Evolutionary conservation across 2,113 vertebrate species (phyloP).

Genomic region (Lycocorax pyrrhopterus): DNA sequence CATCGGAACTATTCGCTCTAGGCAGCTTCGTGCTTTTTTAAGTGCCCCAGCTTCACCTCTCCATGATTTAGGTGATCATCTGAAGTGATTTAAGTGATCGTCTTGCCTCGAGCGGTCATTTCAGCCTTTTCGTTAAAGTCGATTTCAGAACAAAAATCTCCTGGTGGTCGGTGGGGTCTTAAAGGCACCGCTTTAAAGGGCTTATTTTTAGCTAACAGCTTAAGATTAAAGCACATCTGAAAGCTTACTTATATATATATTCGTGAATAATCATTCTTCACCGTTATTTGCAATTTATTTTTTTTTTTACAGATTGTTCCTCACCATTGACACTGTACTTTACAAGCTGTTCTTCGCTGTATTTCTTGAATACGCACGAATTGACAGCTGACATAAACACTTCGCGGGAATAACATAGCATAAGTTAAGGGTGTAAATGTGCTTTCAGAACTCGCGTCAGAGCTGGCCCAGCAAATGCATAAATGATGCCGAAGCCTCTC

Average conservation of each 20-base stretch:
- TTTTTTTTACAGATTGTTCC: not conserved
- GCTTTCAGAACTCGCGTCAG: not conserved
- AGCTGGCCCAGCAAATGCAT: not conserved
- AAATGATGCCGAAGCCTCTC: not conserved
- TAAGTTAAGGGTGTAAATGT: not conserved
- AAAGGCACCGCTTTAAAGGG: not conserved
- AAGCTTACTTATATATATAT: not conserved
- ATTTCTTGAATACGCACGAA: not conserved
- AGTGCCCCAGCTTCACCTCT: not conserved
- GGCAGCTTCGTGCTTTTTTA: not conserved
- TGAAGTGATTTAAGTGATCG: not conserved
- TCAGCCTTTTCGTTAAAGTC: not conserved
- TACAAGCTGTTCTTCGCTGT: rapidly evolving
- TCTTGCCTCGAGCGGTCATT: not conserved
- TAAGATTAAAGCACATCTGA: not conserved
- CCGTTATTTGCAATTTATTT: not conserved
- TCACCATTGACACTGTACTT: rapidly evolving
- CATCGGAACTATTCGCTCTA: not conserved
- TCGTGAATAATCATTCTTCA: not conserved
- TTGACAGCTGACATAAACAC: not conserved
- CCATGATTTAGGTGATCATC: not conserved
- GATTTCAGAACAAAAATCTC: not conserved
- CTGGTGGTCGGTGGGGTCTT: not conserved
- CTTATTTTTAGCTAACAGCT: not conserved
- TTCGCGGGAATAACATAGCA: rapidly evolving